phyloP scores from a whole-genome alignment of 2,888 invertebrate species.

The Dryobotodes eremita region DNA sequence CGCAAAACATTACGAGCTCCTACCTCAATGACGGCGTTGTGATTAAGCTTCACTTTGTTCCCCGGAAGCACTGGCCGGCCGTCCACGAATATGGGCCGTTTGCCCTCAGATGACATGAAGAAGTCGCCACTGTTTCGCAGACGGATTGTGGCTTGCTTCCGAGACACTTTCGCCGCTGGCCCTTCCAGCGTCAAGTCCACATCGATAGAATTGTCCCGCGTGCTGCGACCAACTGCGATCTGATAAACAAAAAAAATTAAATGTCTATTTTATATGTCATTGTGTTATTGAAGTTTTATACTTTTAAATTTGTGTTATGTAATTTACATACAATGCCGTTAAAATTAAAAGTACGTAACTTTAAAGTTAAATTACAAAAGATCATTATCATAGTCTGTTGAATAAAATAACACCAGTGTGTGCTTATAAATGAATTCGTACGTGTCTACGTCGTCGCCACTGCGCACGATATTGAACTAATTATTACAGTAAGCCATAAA shows the following conservation, averaged over 20 bases:
- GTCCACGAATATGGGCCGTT: slow-evolving; percentile 98
- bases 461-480: slow-evolving; percentile 62
- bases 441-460: slow-evolving; percentile 23
- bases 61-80: slow-evolving; percentile 97
- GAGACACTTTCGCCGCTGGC: slow-evolving; percentile 97
- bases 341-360: slow-evolving; percentile 14
- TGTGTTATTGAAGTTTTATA: slow-evolving; percentile 19
- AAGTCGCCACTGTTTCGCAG: slow-evolving; percentile 98
- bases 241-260: slow-evolving; percentile 73
- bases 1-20: slow-evolving; percentile 51
- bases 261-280: background rate
- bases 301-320: slow-evolving; percentile 34
- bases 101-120: slow-evolving; percentile 98
- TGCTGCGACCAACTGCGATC: slow-evolving; percentile 98
- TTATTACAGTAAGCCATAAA: slow-evolving; percentile 67
- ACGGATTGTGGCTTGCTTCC: slow-evolving; percentile 97
- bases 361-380: slow-evolving; percentile 24
- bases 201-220: slow-evolving; percentile 97
- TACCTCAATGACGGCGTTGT: slow-evolving; percentile 98
- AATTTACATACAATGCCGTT: slow-evolving; percentile 48
- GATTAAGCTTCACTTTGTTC: slow-evolving; percentile 96
- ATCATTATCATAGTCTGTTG: slow-evolving; percentile 31
- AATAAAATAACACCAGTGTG: slow-evolving; percentile 31
- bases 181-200: slow-evolving; percentile 98
- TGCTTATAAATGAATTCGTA: slow-evolving; percentile 31